phyloP scores from a whole-genome alignment of 2,888 invertebrate species.

The Campaea margaritaria region DNA sequence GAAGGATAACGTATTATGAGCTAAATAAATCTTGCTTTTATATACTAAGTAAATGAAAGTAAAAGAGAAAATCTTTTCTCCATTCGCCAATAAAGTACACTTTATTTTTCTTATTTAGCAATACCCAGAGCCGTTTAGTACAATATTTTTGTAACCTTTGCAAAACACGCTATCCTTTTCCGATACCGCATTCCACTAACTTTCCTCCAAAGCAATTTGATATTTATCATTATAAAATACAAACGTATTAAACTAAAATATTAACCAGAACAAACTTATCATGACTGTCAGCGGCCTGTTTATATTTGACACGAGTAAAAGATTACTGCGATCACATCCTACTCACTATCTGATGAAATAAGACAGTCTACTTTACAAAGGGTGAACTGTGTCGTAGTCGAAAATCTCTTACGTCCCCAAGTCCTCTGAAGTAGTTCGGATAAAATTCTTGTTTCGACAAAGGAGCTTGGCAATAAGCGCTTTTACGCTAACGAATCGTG shows the following conservation, averaged over 20 bases:
- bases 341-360: constrained; percentile 35
- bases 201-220: constrained; percentile 1
- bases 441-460: constrained; percentile 3
- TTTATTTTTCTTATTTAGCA: neutral
- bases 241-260: constrained; percentile 19
- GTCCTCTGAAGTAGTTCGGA: neutral
- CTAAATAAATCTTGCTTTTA: no score
- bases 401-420: neutral
- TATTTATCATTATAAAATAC: constrained; percentile 15
- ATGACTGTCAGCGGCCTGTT: constrained; percentile 25
- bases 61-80: no score
- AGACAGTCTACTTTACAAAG: neutral
- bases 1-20: no score
- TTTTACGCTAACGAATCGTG: constrained; percentile 18
- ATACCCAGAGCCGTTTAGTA: neutral
- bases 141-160: neutral
- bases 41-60: no score
- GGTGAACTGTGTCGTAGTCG: neutral
- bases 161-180: neutral
- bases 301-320: constrained; percentile 41
- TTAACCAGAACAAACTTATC: constrained; percentile 25
- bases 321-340: constrained; percentile 40
- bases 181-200: neutral
- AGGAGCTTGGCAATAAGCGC: neutral
- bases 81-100: neutral